Evolutionary conservation across 2,797 vertebrate species (phyloP).

Genomic region (Halcyon leucocephala): DNA sequence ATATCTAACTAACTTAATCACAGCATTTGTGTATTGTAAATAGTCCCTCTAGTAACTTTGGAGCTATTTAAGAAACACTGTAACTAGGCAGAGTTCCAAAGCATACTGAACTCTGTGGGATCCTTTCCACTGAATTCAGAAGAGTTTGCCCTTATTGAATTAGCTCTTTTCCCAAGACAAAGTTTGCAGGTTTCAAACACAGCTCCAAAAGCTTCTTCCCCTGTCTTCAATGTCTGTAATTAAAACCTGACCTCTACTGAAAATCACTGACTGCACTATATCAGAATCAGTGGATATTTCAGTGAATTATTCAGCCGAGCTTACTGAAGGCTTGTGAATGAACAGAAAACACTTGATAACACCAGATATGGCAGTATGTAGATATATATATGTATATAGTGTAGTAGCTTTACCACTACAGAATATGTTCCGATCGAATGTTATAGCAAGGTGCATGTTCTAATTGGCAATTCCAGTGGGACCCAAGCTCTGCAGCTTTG

Average conservation of each 20-base stretch:
- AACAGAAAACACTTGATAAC: background rate
- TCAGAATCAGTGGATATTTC: background rate
- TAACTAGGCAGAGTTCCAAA: constrained; percentile 45
- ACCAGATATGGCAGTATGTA: background rate
- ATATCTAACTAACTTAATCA: constrained; percentile 42
- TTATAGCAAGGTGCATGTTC: background rate
- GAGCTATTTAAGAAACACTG: constrained; percentile 40
- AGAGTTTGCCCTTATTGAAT: background rate
- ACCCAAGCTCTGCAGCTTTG: constrained; percentile 17
- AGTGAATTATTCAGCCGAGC: constrained; percentile 11
- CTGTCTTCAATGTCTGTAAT: background rate
- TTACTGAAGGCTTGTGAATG: constrained; percentile 1
- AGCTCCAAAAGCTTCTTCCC: constrained; percentile 32
- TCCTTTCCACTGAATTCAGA: background rate
- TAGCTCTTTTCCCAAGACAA: background rate
- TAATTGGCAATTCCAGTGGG: constrained; percentile 1
- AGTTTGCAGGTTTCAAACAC: background rate
- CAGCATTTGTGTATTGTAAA: constrained; percentile 43
- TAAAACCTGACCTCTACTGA: background rate
- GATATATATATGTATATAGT: background rate
- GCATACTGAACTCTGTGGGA: constrained; percentile 8
- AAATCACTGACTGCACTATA: background rate
- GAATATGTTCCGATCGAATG: background rate
- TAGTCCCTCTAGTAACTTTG: constrained; percentile 30
- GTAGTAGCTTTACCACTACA: background rate